These are phyloP conservation scores for Cydia splendana DNA, from an alignment of 1,140 invertebrate genomes.

Conservation along the genomic window DNA sequence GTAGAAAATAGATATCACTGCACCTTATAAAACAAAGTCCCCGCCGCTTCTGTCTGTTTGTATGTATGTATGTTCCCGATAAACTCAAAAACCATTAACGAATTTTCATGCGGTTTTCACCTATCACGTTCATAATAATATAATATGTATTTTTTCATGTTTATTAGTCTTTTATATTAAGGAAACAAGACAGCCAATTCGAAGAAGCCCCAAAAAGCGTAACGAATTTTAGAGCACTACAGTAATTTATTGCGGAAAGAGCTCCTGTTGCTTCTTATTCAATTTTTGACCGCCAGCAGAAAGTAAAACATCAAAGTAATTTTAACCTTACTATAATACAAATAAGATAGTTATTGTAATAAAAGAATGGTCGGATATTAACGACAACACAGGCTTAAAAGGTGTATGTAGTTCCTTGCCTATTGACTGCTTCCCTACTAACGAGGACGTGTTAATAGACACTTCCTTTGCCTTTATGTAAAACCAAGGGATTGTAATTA, in stretches of 20 bases:
- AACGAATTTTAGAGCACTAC: constrained; percentile 6
- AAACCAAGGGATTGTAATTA: constrained; percentile 28
- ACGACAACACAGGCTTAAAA: neutral
- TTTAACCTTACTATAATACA: neutral
- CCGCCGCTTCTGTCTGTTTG: too few relatives aligned
- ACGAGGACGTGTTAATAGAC: constrained; percentile 32
- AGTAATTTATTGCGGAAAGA: constrained; percentile 25
- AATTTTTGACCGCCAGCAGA: constrained; percentile 8
- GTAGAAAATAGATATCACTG: too few relatives aligned
- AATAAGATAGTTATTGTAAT: neutral
- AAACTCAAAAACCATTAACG: too few relatives aligned
- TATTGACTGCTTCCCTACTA: constrained; percentile 6
- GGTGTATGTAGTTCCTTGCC: neutral
- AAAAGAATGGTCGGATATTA: neutral
- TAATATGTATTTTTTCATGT: neutral
- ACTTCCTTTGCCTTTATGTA: constrained; percentile 27
- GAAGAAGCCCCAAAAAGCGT: constrained; percentile 14
- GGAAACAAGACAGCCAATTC: neutral
- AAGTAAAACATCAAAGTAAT: neutral
- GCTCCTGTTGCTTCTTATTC: neutral
- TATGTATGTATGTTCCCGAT: too few relatives aligned
- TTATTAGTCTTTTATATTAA: constrained; percentile 15
- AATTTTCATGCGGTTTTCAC: too few relatives aligned
- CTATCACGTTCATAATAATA: neutral
- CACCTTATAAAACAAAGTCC: too few relatives aligned